These are phyloP conservation scores for Drosophila quinaria DNA, from an alignment of 2,888 invertebrate species.

Conservation along the genomic window DNA sequence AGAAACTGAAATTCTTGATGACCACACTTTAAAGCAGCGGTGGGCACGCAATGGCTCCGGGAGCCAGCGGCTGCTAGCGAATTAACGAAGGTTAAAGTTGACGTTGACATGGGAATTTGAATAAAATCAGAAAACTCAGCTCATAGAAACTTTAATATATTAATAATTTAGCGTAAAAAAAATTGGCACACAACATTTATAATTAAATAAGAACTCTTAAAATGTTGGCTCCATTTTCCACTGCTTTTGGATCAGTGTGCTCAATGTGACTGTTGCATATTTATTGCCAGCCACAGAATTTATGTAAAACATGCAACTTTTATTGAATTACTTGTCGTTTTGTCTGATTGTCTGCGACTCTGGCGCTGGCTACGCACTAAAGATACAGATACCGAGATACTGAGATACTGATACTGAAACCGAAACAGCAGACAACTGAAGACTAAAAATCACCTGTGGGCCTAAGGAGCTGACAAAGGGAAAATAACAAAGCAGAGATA, in stretches of 20 bases:
- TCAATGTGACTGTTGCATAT: slow-evolving; percentile 36
- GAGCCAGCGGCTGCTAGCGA: too few species aligned
- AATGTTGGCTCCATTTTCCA: slow-evolving; percentile 8
- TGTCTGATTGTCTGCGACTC: slow-evolving; percentile 16
- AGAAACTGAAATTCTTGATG: neutral
- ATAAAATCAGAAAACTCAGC: too few species aligned
- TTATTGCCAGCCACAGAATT: slow-evolving; percentile 56
- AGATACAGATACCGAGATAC: slow-evolving; percentile 30
- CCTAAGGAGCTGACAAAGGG: slow-evolving; percentile 40
- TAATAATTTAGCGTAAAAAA: too few species aligned
- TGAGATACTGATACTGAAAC: slow-evolving; percentile 25
- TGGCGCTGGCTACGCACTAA: slow-evolving; percentile 42
- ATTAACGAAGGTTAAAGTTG: slow-evolving; percentile 2
- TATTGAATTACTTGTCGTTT: slow-evolving; percentile 72
- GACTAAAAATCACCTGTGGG: slow-evolving; percentile 48
- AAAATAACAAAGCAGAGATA: slow-evolving; percentile 48
- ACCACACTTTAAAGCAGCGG: neutral
- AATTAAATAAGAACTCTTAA: too few species aligned
- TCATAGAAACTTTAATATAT: too few species aligned
- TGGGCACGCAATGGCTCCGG: too few species aligned
- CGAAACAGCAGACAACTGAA: slow-evolving; percentile 19
- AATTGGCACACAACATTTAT: too few species aligned
- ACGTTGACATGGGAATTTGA: neutral
- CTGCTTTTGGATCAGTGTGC: slow-evolving; percentile 39
- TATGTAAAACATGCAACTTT: slow-evolving; percentile 75